Base-by-base conservation (phyloP, 2,113 vertebrate species). In the Cyprinodon tularosa region DNA sequence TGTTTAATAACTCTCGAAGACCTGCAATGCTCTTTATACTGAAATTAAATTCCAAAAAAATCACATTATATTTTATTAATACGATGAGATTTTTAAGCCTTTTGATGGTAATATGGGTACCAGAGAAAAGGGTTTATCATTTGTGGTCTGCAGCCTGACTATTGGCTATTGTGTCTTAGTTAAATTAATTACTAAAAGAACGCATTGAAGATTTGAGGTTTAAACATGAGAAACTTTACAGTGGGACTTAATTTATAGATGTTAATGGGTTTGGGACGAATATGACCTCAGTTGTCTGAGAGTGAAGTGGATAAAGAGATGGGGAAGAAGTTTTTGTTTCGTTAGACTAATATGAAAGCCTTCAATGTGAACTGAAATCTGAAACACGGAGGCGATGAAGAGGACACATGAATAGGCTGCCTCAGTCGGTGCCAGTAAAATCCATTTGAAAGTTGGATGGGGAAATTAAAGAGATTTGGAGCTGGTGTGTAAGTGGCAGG, bases 361-460 rank as follows among this genome's bases (percentile, higher is more conserved):
- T 37, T 81, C 22, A 83, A 87, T 70, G 66, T 14, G 15, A 74
- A 63, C 59, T 72, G 38, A 40, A 71, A 68, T 48, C 59, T 74
- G 63, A 66, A 53, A 68, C 47, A 57, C 4, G 3, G 57, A 63
- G 61, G 48, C 44, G 66, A n/a, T 37, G 71, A 42, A 72, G 72
- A 72, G 73, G 3, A 62, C 59, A 66, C 45, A 63, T 78, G 76
- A 84, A 81, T 53, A 64, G 60, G 36, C 60, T 38, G 75, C 60
- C 72, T 74, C 61, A 60, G 57, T 79, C 42, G 14, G 37, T 50
- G 78, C 81, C 83, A 84, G 39, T 69, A 37, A 74, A 75, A 78
- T 76, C 71, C 48, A 76, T 82, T 74, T 82, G 78, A 57, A 81
- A 86, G 78, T 78, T 72, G 67, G 62, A 90, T 57, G 48, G n/a